Conservation (phyloP, 1,140 invertebrate genomes). For the Aphidius gifuensis region DNA sequence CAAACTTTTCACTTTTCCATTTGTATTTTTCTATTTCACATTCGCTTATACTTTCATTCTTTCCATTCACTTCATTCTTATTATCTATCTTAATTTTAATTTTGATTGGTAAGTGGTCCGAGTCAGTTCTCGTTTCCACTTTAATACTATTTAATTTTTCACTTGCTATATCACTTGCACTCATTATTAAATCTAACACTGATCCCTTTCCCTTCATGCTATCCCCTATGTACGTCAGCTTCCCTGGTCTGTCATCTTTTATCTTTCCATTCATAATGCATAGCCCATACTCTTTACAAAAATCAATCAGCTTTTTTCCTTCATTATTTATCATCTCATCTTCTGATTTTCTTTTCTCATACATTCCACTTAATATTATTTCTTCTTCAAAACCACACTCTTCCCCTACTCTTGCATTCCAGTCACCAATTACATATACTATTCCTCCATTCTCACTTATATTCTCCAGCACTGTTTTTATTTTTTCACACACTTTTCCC, state of each 20-base stretch:
- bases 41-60: neutral
- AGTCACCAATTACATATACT: constrained; percentile 20
- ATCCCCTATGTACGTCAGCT: constrained; percentile 17
- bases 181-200: constrained; percentile 19
- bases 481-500: constrained; percentile 4
- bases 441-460: constrained; percentile 2
- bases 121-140: constrained; percentile 10
- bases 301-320: constrained; percentile 21
- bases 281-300: constrained; percentile 13
- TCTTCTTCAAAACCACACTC: neutral
- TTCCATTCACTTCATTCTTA: neutral
- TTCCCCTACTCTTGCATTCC: constrained; percentile 26
- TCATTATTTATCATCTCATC: constrained; percentile 22
- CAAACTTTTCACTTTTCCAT: neutral
- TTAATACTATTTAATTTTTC: neutral
- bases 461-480: constrained; percentile 18
- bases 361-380: neutral
- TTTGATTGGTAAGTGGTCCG: constrained; percentile 22
- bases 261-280: constrained; percentile 20
- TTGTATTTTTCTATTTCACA: constrained; percentile 8
- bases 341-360: constrained; percentile 14
- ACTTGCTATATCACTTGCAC: neutral
- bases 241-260: constrained; percentile 23
- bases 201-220: constrained; percentile 6
- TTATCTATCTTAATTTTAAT: neutral